Percentiles rank a stretch among this genome's conserved stretches.
phyloP scores from a whole-genome alignment of 2,888 invertebrate genomes.

The Andrena praecox region DNA sequence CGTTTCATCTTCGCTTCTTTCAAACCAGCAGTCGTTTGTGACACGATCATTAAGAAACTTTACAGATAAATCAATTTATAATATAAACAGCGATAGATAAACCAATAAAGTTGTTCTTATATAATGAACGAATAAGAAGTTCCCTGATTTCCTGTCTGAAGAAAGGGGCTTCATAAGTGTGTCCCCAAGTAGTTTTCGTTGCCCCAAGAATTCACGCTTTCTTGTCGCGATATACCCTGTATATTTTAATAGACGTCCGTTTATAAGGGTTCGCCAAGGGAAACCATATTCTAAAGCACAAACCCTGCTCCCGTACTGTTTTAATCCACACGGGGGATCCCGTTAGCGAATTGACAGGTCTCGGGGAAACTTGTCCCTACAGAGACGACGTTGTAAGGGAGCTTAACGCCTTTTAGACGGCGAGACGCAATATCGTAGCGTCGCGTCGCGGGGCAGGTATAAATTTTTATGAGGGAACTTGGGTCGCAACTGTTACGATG shows the following conservation, averaged over 20 bases:
- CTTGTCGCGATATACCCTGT: not conserved
- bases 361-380: not conserved
- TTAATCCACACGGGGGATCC: constrained; percentile 18
- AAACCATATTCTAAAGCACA: too few relatives aligned
- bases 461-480: constrained; percentile 53
- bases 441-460: constrained; percentile 43
- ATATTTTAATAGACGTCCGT: constrained; percentile 21
- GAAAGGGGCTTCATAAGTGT: not conserved
- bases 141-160: not conserved
- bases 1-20: too few relatives aligned
- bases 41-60: too few relatives aligned
- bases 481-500: constrained; percentile 38
- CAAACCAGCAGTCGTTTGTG: too few relatives aligned
- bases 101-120: too few relatives aligned
- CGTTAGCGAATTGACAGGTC: constrained; percentile 23
- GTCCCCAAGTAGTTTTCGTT: not conserved
- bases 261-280: constrained; percentile 4
- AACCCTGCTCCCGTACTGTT: not conserved
- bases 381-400: not conserved
- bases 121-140: too few relatives aligned
- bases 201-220: not conserved
- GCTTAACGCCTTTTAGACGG: constrained; percentile 32
- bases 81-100: too few relatives aligned
- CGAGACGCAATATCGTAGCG: constrained; percentile 51
- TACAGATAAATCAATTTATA: too few relatives aligned